Conservation (phyloP, 2,113 vertebrate genomes). For the Urocolius indicus region DNA sequence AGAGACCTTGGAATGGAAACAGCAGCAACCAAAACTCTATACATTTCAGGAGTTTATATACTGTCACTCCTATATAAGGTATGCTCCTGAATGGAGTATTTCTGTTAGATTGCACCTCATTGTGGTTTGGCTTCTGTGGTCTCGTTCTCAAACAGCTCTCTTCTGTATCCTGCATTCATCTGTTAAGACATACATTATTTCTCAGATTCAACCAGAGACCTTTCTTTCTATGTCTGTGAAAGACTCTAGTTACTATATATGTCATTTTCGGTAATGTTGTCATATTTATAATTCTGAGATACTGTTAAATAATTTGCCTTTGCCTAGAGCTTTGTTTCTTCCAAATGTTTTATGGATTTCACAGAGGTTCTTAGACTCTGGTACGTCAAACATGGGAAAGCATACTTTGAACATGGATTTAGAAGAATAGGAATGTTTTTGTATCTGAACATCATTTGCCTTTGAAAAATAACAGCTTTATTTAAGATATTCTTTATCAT, state of each 20-base stretch:
- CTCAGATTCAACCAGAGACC: background rate
- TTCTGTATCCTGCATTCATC: background rate
- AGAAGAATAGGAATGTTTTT: background rate
- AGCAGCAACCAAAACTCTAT: background rate
- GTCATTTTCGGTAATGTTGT: background rate
- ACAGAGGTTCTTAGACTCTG: background rate
- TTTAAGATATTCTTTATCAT: background rate
- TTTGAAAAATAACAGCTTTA: background rate
- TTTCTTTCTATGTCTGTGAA: background rate
- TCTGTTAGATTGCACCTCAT: background rate
- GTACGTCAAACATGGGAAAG: background rate
- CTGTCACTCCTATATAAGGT: background rate
- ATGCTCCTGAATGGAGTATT: background rate
- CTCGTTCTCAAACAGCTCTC: background rate
- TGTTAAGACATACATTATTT: background rate
- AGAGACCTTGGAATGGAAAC: background rate
- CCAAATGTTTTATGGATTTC: background rate
- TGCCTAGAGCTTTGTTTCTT: background rate
- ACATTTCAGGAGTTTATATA: background rate
- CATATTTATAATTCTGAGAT: background rate
- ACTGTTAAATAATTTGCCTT: constrained; percentile 6
- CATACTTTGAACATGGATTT: background rate
- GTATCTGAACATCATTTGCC: background rate
- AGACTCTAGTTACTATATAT: background rate
- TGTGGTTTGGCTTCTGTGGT: background rate